Evolutionary conservation across 2,888 invertebrate species (phyloP), one percentile per base, ranked within the genome.

Genomic region (Diaphora mendica): DNA sequence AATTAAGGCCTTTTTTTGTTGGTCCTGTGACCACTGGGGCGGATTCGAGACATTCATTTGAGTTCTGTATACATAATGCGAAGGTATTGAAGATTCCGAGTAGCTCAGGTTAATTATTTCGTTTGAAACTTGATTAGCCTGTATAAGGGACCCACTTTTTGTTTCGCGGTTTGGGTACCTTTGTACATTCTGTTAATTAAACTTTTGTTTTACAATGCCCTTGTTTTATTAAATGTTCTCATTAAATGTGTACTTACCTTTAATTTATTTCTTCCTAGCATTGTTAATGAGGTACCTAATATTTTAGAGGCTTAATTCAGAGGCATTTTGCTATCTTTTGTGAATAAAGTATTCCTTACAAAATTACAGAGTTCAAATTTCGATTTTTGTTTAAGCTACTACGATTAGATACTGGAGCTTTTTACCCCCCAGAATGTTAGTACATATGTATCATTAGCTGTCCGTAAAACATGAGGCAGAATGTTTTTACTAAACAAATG

Each of bases 1-100:
- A 91, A 91, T 91, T 90, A 90, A 85, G 86, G 88, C 79, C 80
- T 85, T 89, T 89, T n/a, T 90, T 89, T 87, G 85, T 79, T 76
- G 80, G 84, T 68, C 77, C 83, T 86, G 86, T 88, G 87, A 88
- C 88, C 91, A 86, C 73, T 80, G 85, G 86, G 87, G 88, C 86
- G 88, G 84, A 75, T 71, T 82, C 72, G 81, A 86, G 84, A 86
- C 86, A 87, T 89, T 89, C 85, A 85, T 88, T 88, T 83, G 83
- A 85, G 82, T 79, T 83, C 85, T 85, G 87, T 89, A 84, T 86
- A 90, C 83, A 89, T 87, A 86, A 83, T 76, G 76, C 72, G 79
- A 77, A 83, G 85, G 85, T 85, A 85, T 83, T 85, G 83, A 85
- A 89, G 84, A 86, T 85, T 83, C 79, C 71, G 83, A 86, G 87